Percentiles rank a stretch among this genome's conserved stretches.
phyloP scores from a whole-genome alignment of 2,113 vertebrate species.

The Aplodontia rufa region DNA sequence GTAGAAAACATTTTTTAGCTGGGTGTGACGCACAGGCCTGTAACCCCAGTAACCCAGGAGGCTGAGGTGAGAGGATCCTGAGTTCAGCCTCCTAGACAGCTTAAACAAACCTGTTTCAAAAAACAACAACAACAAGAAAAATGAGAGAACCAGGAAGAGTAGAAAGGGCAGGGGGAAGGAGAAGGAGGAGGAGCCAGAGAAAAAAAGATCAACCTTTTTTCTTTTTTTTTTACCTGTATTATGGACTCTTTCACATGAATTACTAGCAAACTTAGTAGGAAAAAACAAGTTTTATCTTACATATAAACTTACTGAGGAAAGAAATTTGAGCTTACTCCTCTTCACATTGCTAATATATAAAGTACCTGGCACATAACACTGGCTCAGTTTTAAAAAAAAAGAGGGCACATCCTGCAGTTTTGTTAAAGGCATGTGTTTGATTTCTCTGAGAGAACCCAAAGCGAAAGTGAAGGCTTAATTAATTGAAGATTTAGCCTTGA shows the following conservation, averaged over 20 bases:
- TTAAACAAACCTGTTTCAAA: not conserved
- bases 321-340: not conserved
- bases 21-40: not conserved
- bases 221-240: too few relatives aligned
- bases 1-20: not conserved
- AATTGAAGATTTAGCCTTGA: not conserved
- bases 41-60: not conserved
- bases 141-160: too few relatives aligned
- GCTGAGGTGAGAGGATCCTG: not conserved
- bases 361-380: not conserved
- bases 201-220: not conserved
- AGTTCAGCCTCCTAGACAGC: not conserved
- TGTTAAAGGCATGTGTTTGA: not conserved
- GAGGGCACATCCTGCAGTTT: not conserved
- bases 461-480: not conserved
- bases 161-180: too few relatives aligned
- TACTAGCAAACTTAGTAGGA: not conserved
- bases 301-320: not conserved
- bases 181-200: too few relatives aligned
- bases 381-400: not conserved
- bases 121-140: not conserved
- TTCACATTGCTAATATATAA: not conserved
- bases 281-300: not conserved
- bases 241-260: not conserved
- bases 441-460: not conserved